A percentile compares a stretch with the other conserved stretches of the same genome.
phyloP scores from a whole-genome alignment of 2,888 invertebrate species.

The Dorcus parallelipipedus region DNA sequence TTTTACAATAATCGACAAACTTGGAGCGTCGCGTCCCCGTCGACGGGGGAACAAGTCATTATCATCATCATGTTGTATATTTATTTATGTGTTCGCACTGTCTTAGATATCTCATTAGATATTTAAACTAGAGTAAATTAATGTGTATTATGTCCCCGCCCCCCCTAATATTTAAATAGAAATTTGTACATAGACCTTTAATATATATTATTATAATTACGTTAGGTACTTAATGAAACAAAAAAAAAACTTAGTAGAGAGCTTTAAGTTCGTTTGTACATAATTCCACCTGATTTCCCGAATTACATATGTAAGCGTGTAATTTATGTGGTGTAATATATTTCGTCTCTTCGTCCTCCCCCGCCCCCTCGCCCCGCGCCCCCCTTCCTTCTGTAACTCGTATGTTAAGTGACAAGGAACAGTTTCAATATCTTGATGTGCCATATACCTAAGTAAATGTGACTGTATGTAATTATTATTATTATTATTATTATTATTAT shows the following conservation, averaged over 20 bases:
- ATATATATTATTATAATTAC: slow-evolving; percentile 26
- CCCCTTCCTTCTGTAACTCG: not conserved
- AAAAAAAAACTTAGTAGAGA: slow-evolving; percentile 9
- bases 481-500: not conserved
- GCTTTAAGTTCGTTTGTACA: slow-evolving; percentile 22
- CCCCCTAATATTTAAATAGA: slow-evolving; percentile 30
- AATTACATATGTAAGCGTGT: slow-evolving; percentile 8
- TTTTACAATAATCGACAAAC: no score
- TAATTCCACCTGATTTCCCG: slow-evolving; percentile 8
- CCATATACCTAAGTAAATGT: slow-evolving; percentile 16
- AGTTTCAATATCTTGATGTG: slow-evolving; percentile 14
- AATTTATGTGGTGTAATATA: slow-evolving; percentile 13
- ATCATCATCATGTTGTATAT: slow-evolving; percentile 31
- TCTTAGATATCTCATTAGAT: not conserved
- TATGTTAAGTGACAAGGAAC: not conserved
- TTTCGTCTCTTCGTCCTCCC: not conserved
- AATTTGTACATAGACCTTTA: slow-evolving; percentile 38
- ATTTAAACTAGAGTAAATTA: slow-evolving; percentile 20
- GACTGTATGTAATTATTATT: slow-evolving; percentile 7
- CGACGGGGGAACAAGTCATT: slow-evolving; percentile 3
- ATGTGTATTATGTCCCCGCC: slow-evolving; percentile 15
- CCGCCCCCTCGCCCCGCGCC: not conserved
- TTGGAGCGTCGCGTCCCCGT: no score
- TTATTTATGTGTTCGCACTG: slow-evolving; percentile 31
- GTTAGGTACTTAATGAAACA: slow-evolving; percentile 14